A percentile compares a stretch with the other conserved stretches of the same genome.
These are phyloP conservation scores for Vandiemenella viatica DNA, from an alignment of 2,888 invertebrate species.

Conservation along the genomic window DNA sequence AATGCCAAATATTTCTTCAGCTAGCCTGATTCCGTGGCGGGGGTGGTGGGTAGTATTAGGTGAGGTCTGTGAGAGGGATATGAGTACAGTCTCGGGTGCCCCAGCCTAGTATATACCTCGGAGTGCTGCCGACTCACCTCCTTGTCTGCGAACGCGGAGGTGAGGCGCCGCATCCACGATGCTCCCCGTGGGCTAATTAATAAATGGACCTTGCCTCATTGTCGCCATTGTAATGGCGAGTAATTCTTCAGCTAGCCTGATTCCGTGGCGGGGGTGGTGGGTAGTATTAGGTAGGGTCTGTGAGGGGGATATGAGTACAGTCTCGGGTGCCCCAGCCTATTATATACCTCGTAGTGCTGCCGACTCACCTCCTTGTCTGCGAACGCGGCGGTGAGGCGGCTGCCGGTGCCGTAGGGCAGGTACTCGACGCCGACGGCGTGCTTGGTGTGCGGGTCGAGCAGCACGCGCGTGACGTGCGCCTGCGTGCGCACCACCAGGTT, in stretches of 20 bases:
- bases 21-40: too few relatives aligned
- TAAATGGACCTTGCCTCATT: too few relatives aligned
- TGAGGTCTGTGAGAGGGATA: too few relatives aligned
- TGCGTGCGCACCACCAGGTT: constrained; percentile 35
- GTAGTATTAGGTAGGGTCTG: too few relatives aligned
- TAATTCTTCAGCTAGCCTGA: too few relatives aligned
- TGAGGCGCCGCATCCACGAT: constrained; percentile 38
- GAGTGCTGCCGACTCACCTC: constrained; percentile 30
- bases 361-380: constrained; percentile 46
- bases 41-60: too few relatives aligned
- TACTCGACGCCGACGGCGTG: constrained; percentile 38
- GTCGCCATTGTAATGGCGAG: too few relatives aligned
- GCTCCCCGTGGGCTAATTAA: constrained; percentile 40
- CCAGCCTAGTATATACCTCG: too few relatives aligned
- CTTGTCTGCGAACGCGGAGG: constrained; percentile 36
- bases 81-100: too few relatives aligned
- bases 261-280: too few relatives aligned
- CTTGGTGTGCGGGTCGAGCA: constrained; percentile 39
- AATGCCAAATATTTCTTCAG: too few relatives aligned
- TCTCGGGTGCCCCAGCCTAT: constrained; percentile 29
- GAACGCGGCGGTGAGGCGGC: constrained; percentile 29
- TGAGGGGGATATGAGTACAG: too few relatives aligned
- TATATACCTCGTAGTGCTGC: constrained; percentile 47
- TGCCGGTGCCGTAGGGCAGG: constrained; percentile 13
- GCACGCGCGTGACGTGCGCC: constrained; percentile 38